Percentiles rank a stretch among this genome's conserved stretches.
phyloP scores from a whole-genome alignment of 2,113 vertebrate species.

The Bufo bufo region DNA sequence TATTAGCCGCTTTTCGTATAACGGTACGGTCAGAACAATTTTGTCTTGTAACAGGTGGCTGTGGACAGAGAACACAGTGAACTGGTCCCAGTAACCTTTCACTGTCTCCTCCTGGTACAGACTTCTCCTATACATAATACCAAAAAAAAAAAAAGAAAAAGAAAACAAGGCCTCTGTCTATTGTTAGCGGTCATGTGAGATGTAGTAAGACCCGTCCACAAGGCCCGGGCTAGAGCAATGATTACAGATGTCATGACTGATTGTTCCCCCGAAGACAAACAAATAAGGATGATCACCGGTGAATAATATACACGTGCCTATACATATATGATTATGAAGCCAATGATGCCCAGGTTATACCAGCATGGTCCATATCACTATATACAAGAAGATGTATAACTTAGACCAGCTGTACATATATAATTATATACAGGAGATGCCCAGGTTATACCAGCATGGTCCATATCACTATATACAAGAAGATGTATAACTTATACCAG shows the following conservation, averaged over 20 bases:
- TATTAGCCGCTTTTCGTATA: neutral
- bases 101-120: constrained; percentile 45
- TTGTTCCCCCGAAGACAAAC: neutral
- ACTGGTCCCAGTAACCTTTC: neutral
- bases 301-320: neutral
- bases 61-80: neutral
- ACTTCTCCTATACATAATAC: constrained; percentile 1
- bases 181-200: constrained; percentile 7
- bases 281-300: neutral
- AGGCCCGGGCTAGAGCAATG: neutral
- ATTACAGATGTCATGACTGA: neutral
- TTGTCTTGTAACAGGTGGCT: constrained; percentile 1
- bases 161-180: constrained; percentile 13
- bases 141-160: neutral
- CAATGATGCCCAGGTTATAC: neutral
- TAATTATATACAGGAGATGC: no score
- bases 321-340: neutral
- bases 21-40: neutral
- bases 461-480: no score
- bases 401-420: no score
- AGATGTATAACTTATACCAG: no score
- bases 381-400: neutral
- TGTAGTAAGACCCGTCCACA: neutral
- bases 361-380: neutral
- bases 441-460: no score